Conservation (phyloP, 2,113 vertebrate species). For the Takifugu bimaculatus region DNA sequence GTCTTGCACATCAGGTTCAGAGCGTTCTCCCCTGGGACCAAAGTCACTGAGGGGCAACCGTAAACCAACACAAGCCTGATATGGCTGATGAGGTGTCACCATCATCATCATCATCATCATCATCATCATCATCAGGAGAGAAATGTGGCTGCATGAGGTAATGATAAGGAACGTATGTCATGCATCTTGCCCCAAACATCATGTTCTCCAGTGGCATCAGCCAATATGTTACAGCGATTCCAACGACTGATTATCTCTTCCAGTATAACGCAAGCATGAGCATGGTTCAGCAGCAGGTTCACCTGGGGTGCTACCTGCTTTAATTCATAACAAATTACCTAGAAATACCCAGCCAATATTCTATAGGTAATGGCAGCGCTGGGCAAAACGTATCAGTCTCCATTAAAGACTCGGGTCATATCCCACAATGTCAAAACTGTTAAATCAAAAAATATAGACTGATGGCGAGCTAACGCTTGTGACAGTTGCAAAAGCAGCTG, state of each 20-base stretch:
- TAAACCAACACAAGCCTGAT: conserved; percentile 4
- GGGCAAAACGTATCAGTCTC: conserved; percentile 56
- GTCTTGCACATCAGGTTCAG: background rate
- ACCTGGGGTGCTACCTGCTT: conserved; percentile 37
- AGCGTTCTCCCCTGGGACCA: too few relatives aligned
- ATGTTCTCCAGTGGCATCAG: conserved; percentile 1
- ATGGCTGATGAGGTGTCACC: conserved; percentile 17
- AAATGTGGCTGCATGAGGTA: too few relatives aligned
- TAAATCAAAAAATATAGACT: conserved; percentile 46
- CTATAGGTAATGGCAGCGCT: conserved; percentile 45
- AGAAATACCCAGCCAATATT: conserved; percentile 55
- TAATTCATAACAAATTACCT: conserved; percentile 58
- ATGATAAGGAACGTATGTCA: background rate
- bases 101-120: too few relatives aligned
- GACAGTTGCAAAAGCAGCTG: conserved; percentile 11
- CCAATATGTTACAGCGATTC: conserved; percentile 12
- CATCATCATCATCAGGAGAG: too few relatives aligned
- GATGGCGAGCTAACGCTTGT: conserved; percentile 1
- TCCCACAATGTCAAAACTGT: conserved; percentile 58
- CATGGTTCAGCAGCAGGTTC: conserved; percentile 26
- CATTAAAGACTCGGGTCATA: conserved; percentile 58
- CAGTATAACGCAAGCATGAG: conserved; percentile 12
- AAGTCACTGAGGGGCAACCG: background rate
- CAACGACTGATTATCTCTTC: conserved; percentile 27
- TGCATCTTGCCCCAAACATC: background rate